These are phyloP conservation scores for Nanorana parkeri DNA, from an alignment of 2,113 vertebrate species.

Conservation along the genomic window DNA sequence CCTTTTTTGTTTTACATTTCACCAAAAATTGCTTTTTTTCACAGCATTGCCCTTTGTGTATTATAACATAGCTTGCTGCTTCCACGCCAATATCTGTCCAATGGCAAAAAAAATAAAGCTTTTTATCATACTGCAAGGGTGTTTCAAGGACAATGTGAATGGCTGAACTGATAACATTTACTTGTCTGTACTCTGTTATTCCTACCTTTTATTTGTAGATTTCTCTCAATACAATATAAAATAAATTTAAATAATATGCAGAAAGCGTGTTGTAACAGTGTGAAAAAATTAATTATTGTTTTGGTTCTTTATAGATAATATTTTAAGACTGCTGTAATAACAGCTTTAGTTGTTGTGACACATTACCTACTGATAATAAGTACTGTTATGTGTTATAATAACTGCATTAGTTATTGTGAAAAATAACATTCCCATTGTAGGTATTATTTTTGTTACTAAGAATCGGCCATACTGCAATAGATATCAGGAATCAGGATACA, in stretches of 20 bases:
- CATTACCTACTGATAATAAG: too few species aligned
- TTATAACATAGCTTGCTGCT: slow-evolving; percentile 21
- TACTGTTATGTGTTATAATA: too few species aligned
- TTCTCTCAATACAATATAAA: not conserved
- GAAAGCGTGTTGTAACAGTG: too few species aligned
- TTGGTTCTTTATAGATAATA: too few species aligned
- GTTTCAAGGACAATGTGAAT: slow-evolving; percentile 14
- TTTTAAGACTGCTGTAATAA: too few species aligned
- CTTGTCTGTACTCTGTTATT: not conserved
- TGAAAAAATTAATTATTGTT: too few species aligned
- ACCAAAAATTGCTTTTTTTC: slow-evolving; percentile 54
- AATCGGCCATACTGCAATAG: too few species aligned
- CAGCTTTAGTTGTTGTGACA: too few species aligned
- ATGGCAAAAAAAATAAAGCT: not conserved
- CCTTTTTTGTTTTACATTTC: slow-evolving; percentile 32
- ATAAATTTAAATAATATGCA: not conserved
- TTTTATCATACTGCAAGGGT: slow-evolving; percentile 41
- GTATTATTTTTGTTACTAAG: too few species aligned
- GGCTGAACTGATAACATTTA: slow-evolving; percentile 2
- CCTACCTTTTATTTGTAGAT: not conserved
- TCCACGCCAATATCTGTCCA: slow-evolving; percentile 24
- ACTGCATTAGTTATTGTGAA: too few species aligned
- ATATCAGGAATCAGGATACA: too few species aligned
- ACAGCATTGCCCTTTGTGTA: slow-evolving; percentile 41
- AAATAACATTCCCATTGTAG: too few species aligned